Evolutionary conservation across 1,140 invertebrate species (phyloP).

Genomic region (Polypedilum vanderplanki): DNA sequence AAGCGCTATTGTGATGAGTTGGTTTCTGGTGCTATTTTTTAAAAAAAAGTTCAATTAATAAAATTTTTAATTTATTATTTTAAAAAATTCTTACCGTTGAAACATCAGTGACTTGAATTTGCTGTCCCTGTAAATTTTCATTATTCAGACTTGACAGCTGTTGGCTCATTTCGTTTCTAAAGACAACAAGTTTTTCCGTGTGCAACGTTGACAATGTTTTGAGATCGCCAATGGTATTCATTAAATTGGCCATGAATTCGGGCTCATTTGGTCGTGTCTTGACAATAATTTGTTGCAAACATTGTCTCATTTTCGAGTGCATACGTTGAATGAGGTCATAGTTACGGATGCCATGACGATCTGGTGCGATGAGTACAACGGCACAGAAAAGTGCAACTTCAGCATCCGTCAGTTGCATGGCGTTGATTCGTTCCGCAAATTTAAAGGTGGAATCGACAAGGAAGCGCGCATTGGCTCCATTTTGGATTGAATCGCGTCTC

Average conservation of each 20-base stretch:
- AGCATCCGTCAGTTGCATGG: slow-evolving; percentile 79
- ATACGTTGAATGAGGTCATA: slow-evolving; percentile 86
- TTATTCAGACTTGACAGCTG: slow-evolving; percentile 45
- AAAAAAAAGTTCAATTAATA: background rate
- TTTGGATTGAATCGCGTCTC: slow-evolving; percentile 81
- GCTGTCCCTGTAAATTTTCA: background rate
- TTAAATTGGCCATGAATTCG: slow-evolving; percentile 73
- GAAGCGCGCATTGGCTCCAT: slow-evolving; percentile 84
- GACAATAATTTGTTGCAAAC: slow-evolving; percentile 78
- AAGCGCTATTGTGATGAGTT: background rate
- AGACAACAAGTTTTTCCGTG: slow-evolving; percentile 90
- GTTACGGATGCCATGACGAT: slow-evolving; percentile 86
- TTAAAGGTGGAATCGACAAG: slow-evolving; percentile 96
- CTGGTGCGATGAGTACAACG: slow-evolving; percentile 87
- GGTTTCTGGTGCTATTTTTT: background rate
- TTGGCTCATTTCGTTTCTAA: slow-evolving; percentile 75
- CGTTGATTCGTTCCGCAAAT: slow-evolving; percentile 90
- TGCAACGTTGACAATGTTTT: slow-evolving; percentile 92
- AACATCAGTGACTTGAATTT: slow-evolving; percentile 14
- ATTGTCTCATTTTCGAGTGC: slow-evolving; percentile 78
- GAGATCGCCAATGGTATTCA: slow-evolving; percentile 92
- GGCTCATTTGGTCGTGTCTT: slow-evolving; percentile 76
- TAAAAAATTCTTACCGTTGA: slow-evolving; percentile 45
- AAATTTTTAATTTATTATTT: background rate
- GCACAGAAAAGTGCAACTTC: slow-evolving; percentile 93